Percentiles rank a stretch among this genome's conserved stretches.
Conservation (phyloP, 2,888 invertebrate genomes). For the Lacanobia oleracea region DNA sequence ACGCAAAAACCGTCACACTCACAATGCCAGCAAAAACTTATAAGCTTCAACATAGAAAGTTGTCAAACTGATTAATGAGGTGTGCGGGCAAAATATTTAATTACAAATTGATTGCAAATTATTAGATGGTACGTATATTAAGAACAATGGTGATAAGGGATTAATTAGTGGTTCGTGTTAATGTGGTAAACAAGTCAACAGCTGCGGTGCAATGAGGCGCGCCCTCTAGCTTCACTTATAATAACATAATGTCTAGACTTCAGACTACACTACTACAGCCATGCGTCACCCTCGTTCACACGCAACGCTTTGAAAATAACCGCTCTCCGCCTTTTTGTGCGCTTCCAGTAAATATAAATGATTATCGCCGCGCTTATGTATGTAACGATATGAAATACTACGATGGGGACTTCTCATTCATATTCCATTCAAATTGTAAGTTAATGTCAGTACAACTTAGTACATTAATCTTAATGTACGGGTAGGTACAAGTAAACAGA, state of each 20-base stretch:
- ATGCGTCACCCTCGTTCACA: slow-evolving; percentile 86
- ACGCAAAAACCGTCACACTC: slow-evolving; percentile 52
- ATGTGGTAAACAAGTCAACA: slow-evolving; percentile 80
- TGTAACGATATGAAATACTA: slow-evolving; percentile 54
- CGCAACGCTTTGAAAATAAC: slow-evolving; percentile 84
- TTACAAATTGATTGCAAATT: slow-evolving; percentile 52
- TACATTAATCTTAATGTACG: slow-evolving; percentile 36
- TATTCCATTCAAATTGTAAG: slow-evolving; percentile 52
- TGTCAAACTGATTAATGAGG: slow-evolving; percentile 27
- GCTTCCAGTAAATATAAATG: slow-evolving; percentile 58
- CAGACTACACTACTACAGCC: slow-evolving; percentile 75
- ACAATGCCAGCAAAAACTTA: slow-evolving; percentile 48
- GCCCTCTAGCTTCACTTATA: slow-evolving; percentile 62
- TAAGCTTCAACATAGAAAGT: slow-evolving; percentile 39
- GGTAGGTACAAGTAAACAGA: slow-evolving; percentile 16
- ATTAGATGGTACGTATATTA: slow-evolving; percentile 38
- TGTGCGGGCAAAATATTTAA: slow-evolving; percentile 32
- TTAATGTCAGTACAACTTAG: slow-evolving; percentile 38
- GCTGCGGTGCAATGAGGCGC: slow-evolving; percentile 82
- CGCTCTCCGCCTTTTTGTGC: slow-evolving; percentile 72
- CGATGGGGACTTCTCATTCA: slow-evolving; percentile 42
- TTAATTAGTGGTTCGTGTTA: slow-evolving; percentile 84
- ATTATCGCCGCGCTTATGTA: slow-evolving; percentile 48
- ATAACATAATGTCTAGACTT: slow-evolving; percentile 83
- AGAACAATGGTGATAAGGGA: slow-evolving; percentile 76